Base-by-base conservation (phyloP, 2,797 vertebrate genomes). In the Antrozous pallidus region DNA sequence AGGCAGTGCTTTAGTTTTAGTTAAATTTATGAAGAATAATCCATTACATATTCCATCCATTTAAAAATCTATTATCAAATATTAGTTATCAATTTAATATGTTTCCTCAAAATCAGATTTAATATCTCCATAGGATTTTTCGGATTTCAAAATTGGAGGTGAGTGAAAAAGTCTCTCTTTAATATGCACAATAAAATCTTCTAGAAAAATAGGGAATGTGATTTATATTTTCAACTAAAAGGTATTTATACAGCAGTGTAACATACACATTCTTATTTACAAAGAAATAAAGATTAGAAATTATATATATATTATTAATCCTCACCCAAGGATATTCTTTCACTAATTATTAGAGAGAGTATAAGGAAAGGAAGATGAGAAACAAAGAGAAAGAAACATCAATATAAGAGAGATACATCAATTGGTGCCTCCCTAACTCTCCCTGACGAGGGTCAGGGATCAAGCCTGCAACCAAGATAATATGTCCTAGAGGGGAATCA, bases 21-120 rank as follows among this genome's bases (percentile, higher is more conserved):
- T 71, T 94, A 81, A 74, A 88, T 80, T 73, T 80, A 49, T 40
- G 26, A 83, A 51, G 18, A 89, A 73, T 26, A 93, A 75, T 82
- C 31, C 67, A 91, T 36, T 2, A 91, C 1, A 73, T 56, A 94
- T 40, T 5, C 9, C 18, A 2, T 2, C 5, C 63, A 2, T 74
- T 85, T 9, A 75, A 82, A 88, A 58, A 47, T 36, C n/a, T 74
- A 92, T 3, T 16, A 69, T 69, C 7, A 81, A 89, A 36, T 56
- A 87, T 26, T 67, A 78, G 9, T 56, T 67, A 88, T 71, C 2
- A 75, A n/a, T n/a, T 89, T 75, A 31, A 61, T 26, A 92, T 88
- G 87, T 93, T 16, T 93, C 79, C 17, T 63, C 65, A 65, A 85
- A 89, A 77, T 38, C 20, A 42, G 11, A 77, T 67, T 56, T 40